These are phyloP conservation scores for Drosophila truncata DNA, from an alignment of 1,140 invertebrate species.

Conservation along the genomic window DNA sequence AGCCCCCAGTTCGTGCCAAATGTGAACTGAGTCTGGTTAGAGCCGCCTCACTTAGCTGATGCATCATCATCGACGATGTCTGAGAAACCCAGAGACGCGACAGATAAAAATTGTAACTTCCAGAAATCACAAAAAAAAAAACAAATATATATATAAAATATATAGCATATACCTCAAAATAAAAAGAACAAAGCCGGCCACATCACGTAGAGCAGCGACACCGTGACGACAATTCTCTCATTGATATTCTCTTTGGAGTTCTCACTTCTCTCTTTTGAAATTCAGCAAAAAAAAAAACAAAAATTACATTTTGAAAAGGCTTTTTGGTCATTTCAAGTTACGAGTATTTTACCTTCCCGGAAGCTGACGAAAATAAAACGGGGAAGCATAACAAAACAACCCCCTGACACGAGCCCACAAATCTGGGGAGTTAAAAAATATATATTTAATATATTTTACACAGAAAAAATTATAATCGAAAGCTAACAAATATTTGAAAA, in stretches of 20 bases:
- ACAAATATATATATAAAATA: conserved; percentile 18
- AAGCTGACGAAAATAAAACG: conserved; percentile 73
- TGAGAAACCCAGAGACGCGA: conserved; percentile 30
- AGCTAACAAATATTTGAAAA: neutral
- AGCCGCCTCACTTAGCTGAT: conserved; percentile 53
- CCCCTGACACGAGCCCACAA: conserved; percentile 45
- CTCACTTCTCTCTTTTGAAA: conserved; percentile 11
- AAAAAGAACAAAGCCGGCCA: conserved; percentile 34
- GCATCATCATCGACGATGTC: conserved; percentile 46
- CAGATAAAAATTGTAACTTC: conserved; percentile 42
- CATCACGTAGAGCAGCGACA: conserved; percentile 64
- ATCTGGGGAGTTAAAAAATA: conserved; percentile 17
- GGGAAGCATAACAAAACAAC: conserved; percentile 51
- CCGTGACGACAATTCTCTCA: conserved; percentile 13
- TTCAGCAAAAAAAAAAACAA: conserved; percentile 7
- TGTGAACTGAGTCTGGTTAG: conserved; percentile 41
- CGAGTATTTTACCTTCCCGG: conserved; percentile 49
- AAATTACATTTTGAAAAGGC: conserved; percentile 21
- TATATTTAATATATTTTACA: conserved; percentile 10
- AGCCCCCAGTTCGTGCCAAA: conserved; percentile 62
- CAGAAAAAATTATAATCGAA: neutral
- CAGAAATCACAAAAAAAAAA: conserved; percentile 27
- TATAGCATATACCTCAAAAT: conserved; percentile 13
- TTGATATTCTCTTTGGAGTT: conserved; percentile 5
- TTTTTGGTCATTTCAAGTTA: conserved; percentile 31